A percentile compares a stretch with the other conserved stretches of the same genome.
phyloP scores from a whole-genome alignment of 2,797 vertebrate genomes.

The Sitta carolinensis region DNA sequence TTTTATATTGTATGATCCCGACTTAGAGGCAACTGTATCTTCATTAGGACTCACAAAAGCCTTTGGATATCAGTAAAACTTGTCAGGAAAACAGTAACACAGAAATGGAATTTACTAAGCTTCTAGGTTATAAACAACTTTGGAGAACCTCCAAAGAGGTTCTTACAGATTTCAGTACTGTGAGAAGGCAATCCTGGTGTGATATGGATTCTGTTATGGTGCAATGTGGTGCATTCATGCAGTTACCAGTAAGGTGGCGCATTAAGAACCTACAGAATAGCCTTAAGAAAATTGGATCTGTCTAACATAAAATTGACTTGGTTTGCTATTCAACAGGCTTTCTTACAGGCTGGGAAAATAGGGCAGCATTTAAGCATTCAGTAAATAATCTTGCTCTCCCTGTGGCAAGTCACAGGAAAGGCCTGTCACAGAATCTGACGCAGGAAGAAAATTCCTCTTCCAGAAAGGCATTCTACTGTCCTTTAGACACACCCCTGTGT shows the following conservation, averaged over 20 bases:
- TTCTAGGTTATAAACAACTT: neutral
- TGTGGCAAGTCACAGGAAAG: neutral
- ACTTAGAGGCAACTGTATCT: neutral
- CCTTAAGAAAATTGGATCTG: neutral
- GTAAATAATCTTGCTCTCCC: neutral
- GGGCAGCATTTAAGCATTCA: neutral
- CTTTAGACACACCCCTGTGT: neutral
- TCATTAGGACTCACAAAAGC: neutral
- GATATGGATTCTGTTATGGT: neutral
- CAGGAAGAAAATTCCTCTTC: neutral
- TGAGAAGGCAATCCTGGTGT: neutral
- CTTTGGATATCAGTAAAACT: neutral
- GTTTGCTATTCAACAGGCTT: neutral
- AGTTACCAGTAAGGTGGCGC: neutral
- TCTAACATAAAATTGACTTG: neutral
- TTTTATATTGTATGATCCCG: neutral
- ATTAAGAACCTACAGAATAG: neutral
- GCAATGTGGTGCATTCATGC: neutral
- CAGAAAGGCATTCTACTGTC: neutral
- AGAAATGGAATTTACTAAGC: neutral
- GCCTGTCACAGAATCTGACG: neutral
- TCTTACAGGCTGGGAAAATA: neutral
- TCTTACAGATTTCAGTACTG: neutral
- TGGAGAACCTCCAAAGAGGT: neutral
- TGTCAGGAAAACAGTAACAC: neutral